Base-by-base conservation (phyloP, 1,140 invertebrate species). In the Trachymyrmex septentrionalis region DNA sequence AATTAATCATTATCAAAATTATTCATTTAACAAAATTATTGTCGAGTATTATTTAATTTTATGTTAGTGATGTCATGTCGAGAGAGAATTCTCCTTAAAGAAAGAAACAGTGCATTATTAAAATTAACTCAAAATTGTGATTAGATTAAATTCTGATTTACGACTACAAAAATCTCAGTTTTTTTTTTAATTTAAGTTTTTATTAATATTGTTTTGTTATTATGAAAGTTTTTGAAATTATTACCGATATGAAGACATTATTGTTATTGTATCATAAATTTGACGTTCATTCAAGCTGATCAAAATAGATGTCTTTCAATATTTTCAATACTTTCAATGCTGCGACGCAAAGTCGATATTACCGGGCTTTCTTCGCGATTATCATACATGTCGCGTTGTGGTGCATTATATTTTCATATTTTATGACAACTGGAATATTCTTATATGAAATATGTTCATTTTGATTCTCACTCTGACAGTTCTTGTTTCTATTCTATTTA, bases 321-420 rank as follows among this genome's bases (percentile, higher is more conserved):
- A 81, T 81, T 81, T 81, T 81, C 77, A 81, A 78, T 77, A 77
- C 75, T 77, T 77, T 30, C 38, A 63, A 80, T 69, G 30, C 24
- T 84, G 59, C 69, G 80, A 84, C 69, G 59, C 38, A 84, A 84
- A 84, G 38, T 84, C 80, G 69, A 84, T 84, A 73, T 82, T 82
- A 38, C 69, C 24, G 24, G 27, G 80, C 3, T 84, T 61, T 84
- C 69, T 84, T 73, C 69, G 27, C 80, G 69, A 84, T 84, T 84
- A 84, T 81, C 50, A 71, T 50, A 48, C 69, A 63, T 50, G 69
- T 63, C 78, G 50, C 34, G 66, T 71, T 48, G 21, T 73, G 71
- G 55, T 12, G 53, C 80, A 73, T 75, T 75, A 63, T 7, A 84
- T 84, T 84, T 75, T 84, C 38, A 63, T 61, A 73, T 27, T 73